phyloP scores from a whole-genome alignment of 1,140 invertebrate species.

The Achroia grisella region DNA sequence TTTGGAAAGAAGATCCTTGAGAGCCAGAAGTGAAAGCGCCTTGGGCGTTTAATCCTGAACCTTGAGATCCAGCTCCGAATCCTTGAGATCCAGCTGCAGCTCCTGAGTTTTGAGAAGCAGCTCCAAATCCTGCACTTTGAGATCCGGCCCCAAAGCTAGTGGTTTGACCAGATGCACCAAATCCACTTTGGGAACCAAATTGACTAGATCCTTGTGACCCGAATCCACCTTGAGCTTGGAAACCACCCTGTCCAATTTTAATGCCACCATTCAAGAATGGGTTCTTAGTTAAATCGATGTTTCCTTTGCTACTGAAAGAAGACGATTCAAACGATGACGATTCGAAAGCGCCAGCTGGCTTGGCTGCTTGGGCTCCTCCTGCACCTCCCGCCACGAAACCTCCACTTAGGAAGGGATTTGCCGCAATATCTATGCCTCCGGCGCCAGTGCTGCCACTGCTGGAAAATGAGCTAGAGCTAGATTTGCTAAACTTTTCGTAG shows the following conservation, averaged over 20 bases:
- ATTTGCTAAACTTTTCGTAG: conserved; percentile 50
- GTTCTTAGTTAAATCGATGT: conserved; percentile 35
- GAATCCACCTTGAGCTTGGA: conserved; percentile 27
- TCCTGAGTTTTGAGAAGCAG: background rate
- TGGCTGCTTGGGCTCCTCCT: conserved; percentile 6
- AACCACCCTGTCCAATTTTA: conserved; percentile 16
- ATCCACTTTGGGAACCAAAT: conserved; percentile 2
- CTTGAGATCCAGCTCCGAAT: conserved; percentile 10
- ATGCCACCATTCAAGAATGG: conserved; percentile 22
- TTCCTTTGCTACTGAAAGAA: conserved; percentile 26
- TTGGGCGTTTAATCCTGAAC: background rate
- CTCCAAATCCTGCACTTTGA: conserved; percentile 1
- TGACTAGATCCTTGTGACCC: conserved; percentile 4
- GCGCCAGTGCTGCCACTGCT: conserved; percentile 18
- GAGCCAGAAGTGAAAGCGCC: background rate
- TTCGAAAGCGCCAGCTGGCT: conserved; percentile 19
- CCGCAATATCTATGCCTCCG: conserved; percentile 30
- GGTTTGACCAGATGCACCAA: background rate
- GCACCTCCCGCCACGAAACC: conserved; percentile 32
- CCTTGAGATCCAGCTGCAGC: background rate
- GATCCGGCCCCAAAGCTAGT: conserved; percentile 1
- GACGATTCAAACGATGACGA: conserved; percentile 38
- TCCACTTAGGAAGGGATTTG: conserved; percentile 61
- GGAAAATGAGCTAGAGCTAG: conserved; percentile 26
- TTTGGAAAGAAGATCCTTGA: background rate